Percentiles rank a stretch among this genome's conserved stretches.
phyloP scores from a whole-genome alignment of 2,888 invertebrate species.

The Smittia sp. region DNA sequence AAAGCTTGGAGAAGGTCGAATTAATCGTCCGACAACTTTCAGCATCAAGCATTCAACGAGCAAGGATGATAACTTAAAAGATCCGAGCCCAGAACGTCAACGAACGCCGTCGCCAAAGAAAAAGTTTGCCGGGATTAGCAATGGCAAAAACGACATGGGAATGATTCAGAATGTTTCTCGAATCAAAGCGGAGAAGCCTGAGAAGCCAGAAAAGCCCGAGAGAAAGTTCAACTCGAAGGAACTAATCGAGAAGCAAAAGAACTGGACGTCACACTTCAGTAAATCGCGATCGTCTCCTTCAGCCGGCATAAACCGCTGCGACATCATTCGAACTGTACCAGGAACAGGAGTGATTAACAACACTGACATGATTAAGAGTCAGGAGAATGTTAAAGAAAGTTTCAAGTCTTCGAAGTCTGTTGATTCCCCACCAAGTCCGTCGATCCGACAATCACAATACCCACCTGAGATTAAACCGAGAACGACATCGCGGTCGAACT shows the following conservation, averaged over 20 bases:
- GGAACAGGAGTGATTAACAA: conserved; percentile 57
- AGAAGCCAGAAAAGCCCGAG: conserved; percentile 81
- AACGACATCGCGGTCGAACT: conserved; percentile 37
- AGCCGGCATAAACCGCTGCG: conserved; percentile 53
- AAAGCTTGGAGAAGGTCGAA: conserved; percentile 74
- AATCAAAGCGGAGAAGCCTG: conserved; percentile 59
- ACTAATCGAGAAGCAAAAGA: conserved; percentile 84
- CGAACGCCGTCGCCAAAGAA: conserved; percentile 51
- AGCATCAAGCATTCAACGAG: conserved; percentile 52
- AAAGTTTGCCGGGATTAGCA: conserved; percentile 49
- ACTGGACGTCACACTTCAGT: conserved; percentile 89
- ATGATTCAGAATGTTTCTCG: conserved; percentile 56
- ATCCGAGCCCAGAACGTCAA: conserved; percentile 53
- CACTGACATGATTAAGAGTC: conserved; percentile 46
- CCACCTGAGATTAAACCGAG: conserved; percentile 54
- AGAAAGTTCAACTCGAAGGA: conserved; percentile 79
- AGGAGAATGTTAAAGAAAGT: conserved; percentile 46
- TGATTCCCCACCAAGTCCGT: conserved; percentile 49
- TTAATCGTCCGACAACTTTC: conserved; percentile 47
- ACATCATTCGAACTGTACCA: conserved; percentile 55
- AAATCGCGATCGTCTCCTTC: conserved; percentile 61
- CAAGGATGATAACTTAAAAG: conserved; percentile 53
- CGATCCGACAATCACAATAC: conserved; percentile 46
- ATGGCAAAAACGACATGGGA: conserved; percentile 53
- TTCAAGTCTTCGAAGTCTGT: conserved; percentile 45